Evolutionary conservation across 1,140 invertebrate genomes (phyloP), one percentile per base, ranked within the genome.

Genomic region (Parasteatoda tepidariorum): DNA sequence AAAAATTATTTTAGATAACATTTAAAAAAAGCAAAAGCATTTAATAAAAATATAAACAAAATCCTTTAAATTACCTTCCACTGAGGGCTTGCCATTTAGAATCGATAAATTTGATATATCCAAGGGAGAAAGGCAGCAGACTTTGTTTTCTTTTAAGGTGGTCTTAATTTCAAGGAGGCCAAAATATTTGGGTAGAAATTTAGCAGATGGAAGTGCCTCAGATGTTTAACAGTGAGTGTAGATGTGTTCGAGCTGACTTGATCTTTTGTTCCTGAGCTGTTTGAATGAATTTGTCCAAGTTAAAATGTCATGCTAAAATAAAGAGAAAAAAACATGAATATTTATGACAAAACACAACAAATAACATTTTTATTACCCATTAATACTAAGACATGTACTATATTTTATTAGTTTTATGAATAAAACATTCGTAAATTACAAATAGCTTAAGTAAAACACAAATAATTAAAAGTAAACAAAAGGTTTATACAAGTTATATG

Each of bases 41-140:
- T n/a, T n/a, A n/a, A n/a, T n/a, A n/a, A n/a, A n/a, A n/a, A n/a
- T n/a, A n/a, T n/a, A n/a, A n/a, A n/a, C n/a, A n/a, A n/a, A n/a
- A n/a, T n/a, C n/a, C n/a, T n/a, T n/a, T n/a, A n/a, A n/a, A n/a
- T 67, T 70, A 84, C 83, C 66, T 84, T 84, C 83, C 83, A 84
- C 83, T 84, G 83, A 84, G 83, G 83, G 73, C 83, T 84, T 84
- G 83, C 74, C 83, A 84, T 84, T 84, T 76, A 71, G 18, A 64
- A 48, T 84, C 55, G 59, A 70, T 79, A 67, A 84, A 84, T 76
- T 66, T 48, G 55, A 66, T 57, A 67, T 64, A 76, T 68, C 55
- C 61, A 41, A 30, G 78, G 78, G 66, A 22, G 30, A 70, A 66
- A 81, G 68, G 59, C 81, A 55, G 70, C 68, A 74, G 57, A 64